Conservation (phyloP, 2,888 invertebrate genomes). For the Nomada fucata region DNA sequence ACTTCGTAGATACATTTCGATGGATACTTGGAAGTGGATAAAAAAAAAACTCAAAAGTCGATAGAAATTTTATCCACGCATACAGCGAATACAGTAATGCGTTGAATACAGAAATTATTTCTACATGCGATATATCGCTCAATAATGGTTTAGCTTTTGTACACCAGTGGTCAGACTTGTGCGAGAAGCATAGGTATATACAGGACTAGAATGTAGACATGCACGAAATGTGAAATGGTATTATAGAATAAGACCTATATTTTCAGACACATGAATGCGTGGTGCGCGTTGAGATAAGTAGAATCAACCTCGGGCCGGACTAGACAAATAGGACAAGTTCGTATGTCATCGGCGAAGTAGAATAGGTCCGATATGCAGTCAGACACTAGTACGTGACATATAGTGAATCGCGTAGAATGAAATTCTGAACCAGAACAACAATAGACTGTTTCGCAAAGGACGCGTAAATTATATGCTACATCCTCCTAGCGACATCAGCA, state of each 20-base stretch:
- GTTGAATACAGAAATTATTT: background rate
- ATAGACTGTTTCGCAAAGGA: background rate
- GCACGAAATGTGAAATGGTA: background rate
- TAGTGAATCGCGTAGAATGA: background rate
- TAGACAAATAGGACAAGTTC: conserved; percentile 28
- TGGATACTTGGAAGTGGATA: too few species aligned
- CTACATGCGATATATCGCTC: background rate
- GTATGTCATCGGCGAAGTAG: conserved; percentile 19
- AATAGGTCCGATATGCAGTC: conserved; percentile 7
- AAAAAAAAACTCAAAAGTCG: too few species aligned
- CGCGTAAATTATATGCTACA: background rate
- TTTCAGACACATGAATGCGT: conserved; percentile 19
- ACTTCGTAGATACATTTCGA: too few species aligned
- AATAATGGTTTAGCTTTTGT: background rate
- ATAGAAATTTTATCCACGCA: too few species aligned
- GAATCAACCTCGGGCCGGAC: conserved; percentile 23
- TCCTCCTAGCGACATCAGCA: background rate
- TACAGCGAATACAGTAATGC: too few species aligned
- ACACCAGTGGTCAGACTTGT: too few species aligned
- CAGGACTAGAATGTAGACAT: conserved; percentile 5
- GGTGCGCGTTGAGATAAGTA: conserved; percentile 27
- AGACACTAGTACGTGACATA: background rate
- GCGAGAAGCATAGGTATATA: background rate
- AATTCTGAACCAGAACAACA: background rate
- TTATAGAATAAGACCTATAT: conserved; percentile 35